phyloP scores from a whole-genome alignment of 1,140 invertebrate genomes.

The Dreissena rostriformis region DNA sequence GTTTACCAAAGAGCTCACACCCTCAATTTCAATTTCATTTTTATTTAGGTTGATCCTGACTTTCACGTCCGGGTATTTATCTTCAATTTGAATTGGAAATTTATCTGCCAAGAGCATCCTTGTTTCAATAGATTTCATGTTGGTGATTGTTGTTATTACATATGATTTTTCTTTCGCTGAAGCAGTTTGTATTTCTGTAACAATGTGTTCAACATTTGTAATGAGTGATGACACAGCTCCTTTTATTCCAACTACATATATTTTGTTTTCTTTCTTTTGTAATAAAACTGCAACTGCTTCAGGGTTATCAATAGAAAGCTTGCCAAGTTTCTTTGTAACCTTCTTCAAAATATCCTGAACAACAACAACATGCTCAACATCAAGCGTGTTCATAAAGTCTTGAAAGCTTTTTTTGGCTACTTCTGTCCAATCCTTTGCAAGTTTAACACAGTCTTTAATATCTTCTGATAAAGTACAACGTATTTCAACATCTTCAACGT shows the following conservation, averaged over 20 bases:
- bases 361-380: slow-evolving; percentile 10
- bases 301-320: slow-evolving; percentile 20
- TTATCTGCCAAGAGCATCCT: slow-evolving; percentile 36
- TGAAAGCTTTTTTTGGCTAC: slow-evolving; percentile 11
- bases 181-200: slow-evolving; percentile 15
- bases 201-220: slow-evolving; percentile 20
- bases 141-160: slow-evolving; percentile 5
- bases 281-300: slow-evolving; percentile 31
- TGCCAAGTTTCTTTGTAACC: slow-evolving; percentile 9
- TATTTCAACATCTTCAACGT: not conserved
- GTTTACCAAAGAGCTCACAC: slow-evolving; percentile 6
- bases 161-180: slow-evolving; percentile 24
- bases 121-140: slow-evolving; percentile 22
- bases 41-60: slow-evolving; percentile 35
- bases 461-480: slow-evolving; percentile 19
- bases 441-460: slow-evolving; percentile 25
- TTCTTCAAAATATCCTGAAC: slow-evolving; percentile 42
- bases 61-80: slow-evolving; percentile 9
- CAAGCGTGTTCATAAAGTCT: slow-evolving; percentile 27
- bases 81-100: slow-evolving; percentile 22
- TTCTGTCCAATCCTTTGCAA: slow-evolving; percentile 39
- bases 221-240: not conserved
- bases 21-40: slow-evolving; percentile 28
- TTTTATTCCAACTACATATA: slow-evolving; percentile 35
- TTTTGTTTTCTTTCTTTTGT: not conserved